Base-by-base conservation (phyloP, 2,888 invertebrate genomes). In the Agrypnus murinus region DNA sequence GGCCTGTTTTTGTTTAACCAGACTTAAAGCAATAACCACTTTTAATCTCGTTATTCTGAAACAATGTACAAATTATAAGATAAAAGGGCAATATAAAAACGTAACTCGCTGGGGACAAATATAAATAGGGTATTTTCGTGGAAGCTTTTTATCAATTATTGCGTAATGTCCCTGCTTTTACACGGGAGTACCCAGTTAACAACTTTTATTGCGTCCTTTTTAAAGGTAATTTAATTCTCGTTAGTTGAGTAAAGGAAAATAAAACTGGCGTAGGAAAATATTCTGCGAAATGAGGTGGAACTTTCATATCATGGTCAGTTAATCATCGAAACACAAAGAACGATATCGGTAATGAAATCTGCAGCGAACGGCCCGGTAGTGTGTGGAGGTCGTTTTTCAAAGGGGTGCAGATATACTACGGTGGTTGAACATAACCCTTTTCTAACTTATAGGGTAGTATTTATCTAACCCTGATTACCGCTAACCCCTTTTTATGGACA, bases 321-420 rank as follows among this genome's bases (percentile, higher is more conserved):
- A 72, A 78, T 79, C 79, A 78, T 75, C 72, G 72, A 65, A 71
- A 74, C 75, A 78, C 78, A 78, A 78, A 77, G 78, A 77, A 75
- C 76, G 74, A 73, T 78, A 79, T 79, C 79, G 77, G 74, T 79
- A 79, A 79, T 79, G 79, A 78, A 78, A 79, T 78, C 79, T 75
- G 75, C 55, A 55, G 48, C 73, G 68, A 71, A 64, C 73, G 73
- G 65, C 55, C 75, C 63, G 25, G 71, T 66, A 71, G 14, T 57
- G 38, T 9, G 66, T 53, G 62, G 71, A 75, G 76, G 74, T 75
- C 75, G 77, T 77, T 78, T 79, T 79, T 78, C 75, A 77, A 75
- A 74, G 72, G 73, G 76, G 74, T 68, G 69, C 62, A 67, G 59
- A 58, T 69, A 59, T 69, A 66, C 25, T 19, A 55, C 69, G 68